Conservation (phyloP, 2,797 vertebrate species). For the Bryconaethiops microstoma region DNA sequence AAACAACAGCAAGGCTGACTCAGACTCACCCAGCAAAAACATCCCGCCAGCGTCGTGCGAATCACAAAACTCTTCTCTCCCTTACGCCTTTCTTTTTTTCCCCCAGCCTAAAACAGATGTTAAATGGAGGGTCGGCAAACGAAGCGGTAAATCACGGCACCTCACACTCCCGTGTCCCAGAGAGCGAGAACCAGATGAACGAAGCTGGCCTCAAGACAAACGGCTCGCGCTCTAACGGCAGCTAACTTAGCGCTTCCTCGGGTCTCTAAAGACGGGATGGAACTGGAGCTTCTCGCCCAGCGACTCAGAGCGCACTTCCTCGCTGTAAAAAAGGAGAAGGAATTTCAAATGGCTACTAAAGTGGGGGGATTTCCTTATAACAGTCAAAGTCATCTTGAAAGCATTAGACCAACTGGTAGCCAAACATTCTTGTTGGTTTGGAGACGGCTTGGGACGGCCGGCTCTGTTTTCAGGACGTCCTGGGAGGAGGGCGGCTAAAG, state of each 20-base stretch:
- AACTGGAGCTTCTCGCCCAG: conserved; percentile 71
- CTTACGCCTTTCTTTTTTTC: conserved; percentile 19
- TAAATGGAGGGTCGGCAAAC: conserved; percentile 37
- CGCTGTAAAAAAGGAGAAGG: conserved; percentile 75
- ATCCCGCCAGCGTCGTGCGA: conserved; percentile 61
- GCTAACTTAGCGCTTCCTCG: neutral
- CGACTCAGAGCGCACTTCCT: conserved; percentile 79
- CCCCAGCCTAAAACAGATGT: conserved; percentile 38
- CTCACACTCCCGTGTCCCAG: conserved; percentile 21
- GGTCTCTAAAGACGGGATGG: conserved; percentile 47
- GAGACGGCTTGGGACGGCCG: conserved; percentile 72
- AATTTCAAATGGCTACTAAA: conserved; percentile 82
- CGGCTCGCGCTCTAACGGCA: conserved; percentile 9
- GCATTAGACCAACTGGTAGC: conserved; percentile 81
- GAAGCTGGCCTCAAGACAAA: conserved; percentile 19
- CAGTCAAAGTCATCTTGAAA: conserved; percentile 84
- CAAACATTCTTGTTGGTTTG: conserved; percentile 77
- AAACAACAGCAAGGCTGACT: conserved; percentile 43
- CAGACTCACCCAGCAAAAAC: conserved; percentile 80
- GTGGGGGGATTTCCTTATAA: conserved; percentile 81
- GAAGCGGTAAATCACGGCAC: conserved; percentile 25
- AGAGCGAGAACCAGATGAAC: conserved; percentile 11
- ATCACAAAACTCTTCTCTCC: conserved; percentile 26
- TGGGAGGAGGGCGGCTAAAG: conserved; percentile 54
- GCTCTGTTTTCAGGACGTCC: conserved; percentile 52